Base-by-base conservation (phyloP, 2,113 vertebrate genomes). In the Callithrix jacchus region DNA sequence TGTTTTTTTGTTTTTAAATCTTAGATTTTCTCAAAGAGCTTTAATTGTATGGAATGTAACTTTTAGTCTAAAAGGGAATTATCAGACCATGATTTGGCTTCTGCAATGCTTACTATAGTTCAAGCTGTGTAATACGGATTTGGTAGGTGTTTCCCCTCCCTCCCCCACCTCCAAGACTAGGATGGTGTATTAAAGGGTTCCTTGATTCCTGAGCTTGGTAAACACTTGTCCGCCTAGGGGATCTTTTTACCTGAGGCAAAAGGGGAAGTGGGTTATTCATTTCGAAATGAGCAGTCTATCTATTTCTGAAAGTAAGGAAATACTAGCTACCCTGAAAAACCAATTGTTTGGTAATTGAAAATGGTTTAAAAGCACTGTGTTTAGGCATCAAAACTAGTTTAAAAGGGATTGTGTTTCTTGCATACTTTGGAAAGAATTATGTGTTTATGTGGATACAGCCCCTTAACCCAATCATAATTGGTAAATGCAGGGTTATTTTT, bases 191-290 rank as follows among this genome's bases (percentile, higher is more conserved):
- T 79, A 84, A 95, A 95, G 76, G 35, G 1, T 80, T 88, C 16
- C 70, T 82, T 85, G 66, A 84, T 87, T 93, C 76, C 35, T 86
- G 86, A 87, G 47, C 45, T 91, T 85, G 47, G 40, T 94, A 54
- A 82, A 81, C n/a, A 93, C 89, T 77, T 91, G 64, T 52, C 70
- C 8, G 27, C 23, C 23, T 87, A 64, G 61, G 76, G 45, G 54
- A 68, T 93, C 68, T 91, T 91, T 86, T 94, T 89, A 89, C 80
- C 54, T 87, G 79, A 95, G 35, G 58, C 45, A 84, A 79, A 91
- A 91, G 52, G n/a, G 13, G 18, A 64, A 91, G 6, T 92, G 32
- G n/a, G 20, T 81, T 93, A 86, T 81, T 93, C 21, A 83, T 85
- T 91, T 83, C 71, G 80, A 71, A 76, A 87, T 49, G 30, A 49